A percentile compares a stretch with the other conserved stretches of the same genome.
phyloP scores from a whole-genome alignment of 2,888 invertebrate genomes.

The Cephus sareptanus region DNA sequence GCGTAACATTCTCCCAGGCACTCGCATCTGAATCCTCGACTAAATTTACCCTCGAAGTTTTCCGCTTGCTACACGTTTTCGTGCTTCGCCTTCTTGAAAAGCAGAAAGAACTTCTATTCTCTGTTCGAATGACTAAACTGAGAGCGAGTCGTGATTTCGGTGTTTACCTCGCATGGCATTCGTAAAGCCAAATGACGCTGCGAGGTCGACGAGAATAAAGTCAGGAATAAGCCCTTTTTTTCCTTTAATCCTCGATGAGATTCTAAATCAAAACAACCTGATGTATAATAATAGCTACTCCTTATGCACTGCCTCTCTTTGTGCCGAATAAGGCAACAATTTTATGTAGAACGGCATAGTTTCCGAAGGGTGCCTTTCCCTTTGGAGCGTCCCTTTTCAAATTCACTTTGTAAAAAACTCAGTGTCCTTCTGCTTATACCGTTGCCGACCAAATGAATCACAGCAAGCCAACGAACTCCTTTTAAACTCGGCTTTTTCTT shows the following conservation, averaged over 20 bases:
- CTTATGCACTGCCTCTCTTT: background rate
- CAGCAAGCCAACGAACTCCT: constrained; percentile 52
- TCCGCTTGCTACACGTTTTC: background rate
- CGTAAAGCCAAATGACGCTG: background rate
- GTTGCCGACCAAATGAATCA: constrained; percentile 38
- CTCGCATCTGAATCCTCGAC: background rate
- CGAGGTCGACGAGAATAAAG: background rate
- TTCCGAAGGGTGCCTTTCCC: background rate
- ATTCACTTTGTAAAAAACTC: background rate
- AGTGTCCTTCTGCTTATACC: background rate
- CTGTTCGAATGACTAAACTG: background rate
- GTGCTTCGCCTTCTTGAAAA: background rate
- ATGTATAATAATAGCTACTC: background rate
- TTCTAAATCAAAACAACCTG: background rate
- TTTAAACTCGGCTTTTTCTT: constrained; percentile 47
- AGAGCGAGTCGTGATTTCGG: background rate
- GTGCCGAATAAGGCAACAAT: background rate
- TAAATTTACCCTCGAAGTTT: background rate
- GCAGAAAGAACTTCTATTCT: background rate
- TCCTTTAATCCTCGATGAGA: background rate
- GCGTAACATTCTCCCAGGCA: background rate
- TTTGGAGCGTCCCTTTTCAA: background rate
- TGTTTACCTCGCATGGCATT: background rate
- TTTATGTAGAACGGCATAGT: background rate
- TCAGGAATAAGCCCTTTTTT: background rate